A percentile compares a stretch with the other conserved stretches of the same genome.
Evolutionary conservation across 1,140 invertebrate species (phyloP).

Genomic region (Caenorhabditis latens): DNA sequence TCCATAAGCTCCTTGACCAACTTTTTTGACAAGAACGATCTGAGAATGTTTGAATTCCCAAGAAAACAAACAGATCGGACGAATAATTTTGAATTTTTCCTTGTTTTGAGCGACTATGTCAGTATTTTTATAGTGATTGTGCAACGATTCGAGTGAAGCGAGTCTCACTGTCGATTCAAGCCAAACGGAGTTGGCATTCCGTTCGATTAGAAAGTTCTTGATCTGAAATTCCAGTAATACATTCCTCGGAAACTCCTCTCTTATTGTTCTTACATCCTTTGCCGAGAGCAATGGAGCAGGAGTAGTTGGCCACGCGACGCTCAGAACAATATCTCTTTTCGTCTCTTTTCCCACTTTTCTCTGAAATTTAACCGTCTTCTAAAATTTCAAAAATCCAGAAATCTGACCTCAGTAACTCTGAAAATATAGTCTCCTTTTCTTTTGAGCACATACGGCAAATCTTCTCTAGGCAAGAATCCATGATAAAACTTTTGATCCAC

Average conservation of each 20-base stretch:
- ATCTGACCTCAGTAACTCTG: slow-evolving; percentile 30
- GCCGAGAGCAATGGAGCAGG: neutral
- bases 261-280: neutral
- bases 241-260: neutral
- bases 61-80: slow-evolving; percentile 9
- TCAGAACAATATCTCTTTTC: slow-evolving; percentile 26
- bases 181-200: slow-evolving; percentile 8
- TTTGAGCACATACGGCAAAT: slow-evolving; percentile 47
- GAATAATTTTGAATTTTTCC: neutral
- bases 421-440: slow-evolving; percentile 40
- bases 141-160: neutral
- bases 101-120: slow-evolving; percentile 5
- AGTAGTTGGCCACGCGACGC: neutral
- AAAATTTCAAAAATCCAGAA: no score
- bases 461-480: slow-evolving; percentile 46
- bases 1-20: slow-evolving; percentile 42
- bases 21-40: slow-evolving; percentile 15
- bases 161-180: neutral
- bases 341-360: slow-evolving; percentile 4
- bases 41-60: slow-evolving; percentile 51
- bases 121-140: neutral
- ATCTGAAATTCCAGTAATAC: neutral
- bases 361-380: neutral
- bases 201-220: slow-evolving; percentile 5
- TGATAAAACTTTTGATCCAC: slow-evolving; percentile 40